A percentile compares a stretch with the other conserved stretches of the same genome.
phyloP scores from a whole-genome alignment of 2,888 invertebrate species.

The Lycia hirtaria region DNA sequence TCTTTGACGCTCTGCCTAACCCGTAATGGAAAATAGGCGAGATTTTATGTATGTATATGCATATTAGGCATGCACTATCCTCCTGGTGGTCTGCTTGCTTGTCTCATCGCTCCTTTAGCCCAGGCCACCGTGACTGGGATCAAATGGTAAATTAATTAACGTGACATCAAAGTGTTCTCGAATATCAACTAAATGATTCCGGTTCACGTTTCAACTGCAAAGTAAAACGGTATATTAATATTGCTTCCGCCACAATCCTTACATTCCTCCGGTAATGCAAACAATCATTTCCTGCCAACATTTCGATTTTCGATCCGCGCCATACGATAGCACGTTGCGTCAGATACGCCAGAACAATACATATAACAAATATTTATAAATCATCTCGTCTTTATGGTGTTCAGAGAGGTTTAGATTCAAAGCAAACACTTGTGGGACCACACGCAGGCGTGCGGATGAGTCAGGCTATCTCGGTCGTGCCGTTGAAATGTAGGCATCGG shows the following conservation, averaged over 20 bases:
- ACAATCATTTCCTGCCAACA: slow-evolving; percentile 29
- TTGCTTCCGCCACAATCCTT: slow-evolving; percentile 10
- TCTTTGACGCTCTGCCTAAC: no score
- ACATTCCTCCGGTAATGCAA: slow-evolving; percentile 18
- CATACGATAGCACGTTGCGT: slow-evolving; percentile 35
- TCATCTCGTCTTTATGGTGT: slow-evolving; percentile 52
- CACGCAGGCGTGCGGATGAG: slow-evolving; percentile 52
- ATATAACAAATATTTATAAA: slow-evolving; percentile 51
- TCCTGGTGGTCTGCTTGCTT: no score
- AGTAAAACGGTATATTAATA: slow-evolving; percentile 5
- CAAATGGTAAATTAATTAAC: no score
- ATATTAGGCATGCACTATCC: no score
- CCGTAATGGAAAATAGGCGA: no score
- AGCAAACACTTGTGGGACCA: slow-evolving; percentile 60
- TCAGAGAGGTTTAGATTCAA: slow-evolving; percentile 48
- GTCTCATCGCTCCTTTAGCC: no score
- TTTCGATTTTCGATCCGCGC: slow-evolving; percentile 23
- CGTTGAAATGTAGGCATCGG: slow-evolving; percentile 17
- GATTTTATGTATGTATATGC: no score
- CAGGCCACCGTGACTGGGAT: no score
- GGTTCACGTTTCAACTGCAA: background rate
- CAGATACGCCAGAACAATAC: slow-evolving; percentile 44
- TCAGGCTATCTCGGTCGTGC: slow-evolving; percentile 44
- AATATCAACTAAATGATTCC: background rate
- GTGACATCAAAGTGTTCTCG: background rate